Evolutionary conservation across 2,888 invertebrate species (phyloP).

Genomic region (Peribatodes rhomboidaria): DNA sequence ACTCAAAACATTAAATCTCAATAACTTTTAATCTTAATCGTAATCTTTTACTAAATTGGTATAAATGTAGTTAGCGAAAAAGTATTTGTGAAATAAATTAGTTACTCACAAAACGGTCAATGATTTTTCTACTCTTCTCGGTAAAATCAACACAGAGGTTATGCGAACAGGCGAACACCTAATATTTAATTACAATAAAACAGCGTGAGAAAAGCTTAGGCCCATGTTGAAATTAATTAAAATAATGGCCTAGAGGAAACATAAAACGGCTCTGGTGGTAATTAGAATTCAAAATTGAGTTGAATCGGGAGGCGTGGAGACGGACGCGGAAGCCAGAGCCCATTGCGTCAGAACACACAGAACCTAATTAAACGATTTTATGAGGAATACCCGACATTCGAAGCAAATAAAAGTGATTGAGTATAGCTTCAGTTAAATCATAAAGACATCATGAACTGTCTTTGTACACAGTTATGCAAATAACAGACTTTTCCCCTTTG

Average conservation of each 20-base stretch:
- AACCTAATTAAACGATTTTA: conserved; percentile 26
- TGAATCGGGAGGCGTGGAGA: conserved; percentile 62
- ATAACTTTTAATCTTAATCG: too few relatives aligned
- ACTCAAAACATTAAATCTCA: not conserved
- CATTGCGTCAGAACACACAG: conserved; percentile 41
- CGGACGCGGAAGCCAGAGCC: conserved; percentile 63
- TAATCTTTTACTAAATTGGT: too few relatives aligned
- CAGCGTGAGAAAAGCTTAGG: conserved; percentile 77
- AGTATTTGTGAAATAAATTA: too few relatives aligned
- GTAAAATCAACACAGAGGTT: conserved; percentile 38
- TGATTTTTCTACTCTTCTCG: conserved; percentile 4
- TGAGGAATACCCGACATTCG: not conserved
- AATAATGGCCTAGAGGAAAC: conserved; percentile 80
- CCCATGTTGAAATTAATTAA: conserved; percentile 79
- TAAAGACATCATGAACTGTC: too few relatives aligned
- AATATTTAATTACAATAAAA: conserved; percentile 66
- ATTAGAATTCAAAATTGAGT: conserved; percentile 79
- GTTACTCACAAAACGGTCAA: conserved; percentile 2
- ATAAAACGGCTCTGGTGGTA: conserved; percentile 78
- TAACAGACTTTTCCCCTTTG: too few relatives aligned
- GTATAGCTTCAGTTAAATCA: not conserved
- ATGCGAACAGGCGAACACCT: conserved; percentile 35
- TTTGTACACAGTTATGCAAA: too few relatives aligned
- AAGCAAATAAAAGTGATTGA: not conserved
- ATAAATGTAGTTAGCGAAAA: too few relatives aligned